These are phyloP conservation scores for Cacatua alba DNA, from an alignment of 2,113 vertebrate genomes.

Conservation along the genomic window DNA sequence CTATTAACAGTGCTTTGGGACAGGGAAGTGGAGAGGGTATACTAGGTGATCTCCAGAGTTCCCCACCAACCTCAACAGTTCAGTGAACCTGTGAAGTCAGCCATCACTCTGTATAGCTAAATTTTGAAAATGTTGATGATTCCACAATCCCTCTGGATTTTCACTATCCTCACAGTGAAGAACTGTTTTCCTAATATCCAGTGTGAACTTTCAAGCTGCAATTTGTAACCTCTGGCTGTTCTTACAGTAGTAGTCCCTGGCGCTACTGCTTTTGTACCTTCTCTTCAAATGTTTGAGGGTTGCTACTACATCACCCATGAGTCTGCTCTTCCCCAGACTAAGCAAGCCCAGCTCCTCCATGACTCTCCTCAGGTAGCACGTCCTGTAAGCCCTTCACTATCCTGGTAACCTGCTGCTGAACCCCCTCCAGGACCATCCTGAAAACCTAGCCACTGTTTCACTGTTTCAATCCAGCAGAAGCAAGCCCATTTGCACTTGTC, in stretches of 20 bases:
- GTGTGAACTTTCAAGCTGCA: accelerated
- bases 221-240: background rate
- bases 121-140: background rate
- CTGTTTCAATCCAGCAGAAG: background rate
- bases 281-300: background rate
- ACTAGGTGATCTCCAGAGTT: background rate
- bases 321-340: background rate
- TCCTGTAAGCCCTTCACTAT: background rate
- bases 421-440: background rate
- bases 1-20: background rate
- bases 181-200: background rate
- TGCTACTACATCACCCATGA: background rate
- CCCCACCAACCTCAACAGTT: background rate
- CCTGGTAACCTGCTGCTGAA: background rate
- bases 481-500: background rate
- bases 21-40: background rate
- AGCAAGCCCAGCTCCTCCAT: background rate
- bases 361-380: accelerated
- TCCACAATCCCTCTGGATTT: background rate
- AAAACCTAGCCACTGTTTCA: background rate
- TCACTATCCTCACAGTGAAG: background rate
- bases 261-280: background rate
- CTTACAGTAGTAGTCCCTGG: background rate
- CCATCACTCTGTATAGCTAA: background rate
- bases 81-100: background rate